phyloP scores from a whole-genome alignment of 2,113 vertebrate species.

The Prinia subflava region DNA sequence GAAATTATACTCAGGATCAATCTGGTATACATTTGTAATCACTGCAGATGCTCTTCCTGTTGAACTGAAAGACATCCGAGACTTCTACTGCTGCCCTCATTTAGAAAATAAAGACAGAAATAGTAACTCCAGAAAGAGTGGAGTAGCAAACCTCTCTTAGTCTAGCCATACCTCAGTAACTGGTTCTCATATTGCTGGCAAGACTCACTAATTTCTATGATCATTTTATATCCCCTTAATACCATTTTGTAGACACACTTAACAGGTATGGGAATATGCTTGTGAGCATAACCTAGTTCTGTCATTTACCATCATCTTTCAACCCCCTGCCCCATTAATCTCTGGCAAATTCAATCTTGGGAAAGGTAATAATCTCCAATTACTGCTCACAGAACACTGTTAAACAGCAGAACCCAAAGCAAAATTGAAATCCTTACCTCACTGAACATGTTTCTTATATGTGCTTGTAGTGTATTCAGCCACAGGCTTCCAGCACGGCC shows the following conservation, averaged over 20 bases:
- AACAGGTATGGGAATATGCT: background rate
- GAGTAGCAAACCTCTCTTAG: background rate
- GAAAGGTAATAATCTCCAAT: conserved; percentile 40
- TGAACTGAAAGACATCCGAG: background rate
- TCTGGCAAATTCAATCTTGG: background rate
- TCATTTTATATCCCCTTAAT: background rate
- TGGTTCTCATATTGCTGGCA: background rate
- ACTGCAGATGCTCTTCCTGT: background rate
- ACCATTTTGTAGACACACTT: background rate
- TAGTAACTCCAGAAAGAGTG: background rate
- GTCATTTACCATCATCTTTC: background rate
- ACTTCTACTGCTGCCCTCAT: background rate
- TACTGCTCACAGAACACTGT: background rate
- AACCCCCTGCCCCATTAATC: conserved; percentile 1
- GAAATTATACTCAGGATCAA: background rate
- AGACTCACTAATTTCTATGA: background rate
- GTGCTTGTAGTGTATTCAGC: conserved; percentile 55
- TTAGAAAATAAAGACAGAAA: background rate
- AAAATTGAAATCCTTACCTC: conserved; percentile 38
- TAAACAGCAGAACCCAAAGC: conserved; percentile 50
- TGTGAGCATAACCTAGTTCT: background rate
- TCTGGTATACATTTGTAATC: background rate
- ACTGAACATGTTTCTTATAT: conserved; percentile 26
- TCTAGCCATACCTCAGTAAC: background rate
- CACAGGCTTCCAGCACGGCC: conserved; percentile 45